Base-by-base conservation (phyloP, 2,888 invertebrate species). In the Apeira syringaria region DNA sequence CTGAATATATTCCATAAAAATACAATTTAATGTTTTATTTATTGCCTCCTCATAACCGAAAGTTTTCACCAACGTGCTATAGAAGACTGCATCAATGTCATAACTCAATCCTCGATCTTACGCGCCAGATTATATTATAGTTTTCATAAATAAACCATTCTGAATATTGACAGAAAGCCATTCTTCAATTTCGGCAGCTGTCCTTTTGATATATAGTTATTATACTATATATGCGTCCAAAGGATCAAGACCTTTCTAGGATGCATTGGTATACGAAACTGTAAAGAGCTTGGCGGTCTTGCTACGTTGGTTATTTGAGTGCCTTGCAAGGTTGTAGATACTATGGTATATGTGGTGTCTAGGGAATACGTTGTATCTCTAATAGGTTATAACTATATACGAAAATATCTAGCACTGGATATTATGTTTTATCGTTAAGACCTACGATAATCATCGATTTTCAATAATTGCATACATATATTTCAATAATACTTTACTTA, bases 181-280 rank as follows among this genome's bases (percentile, higher is more conserved):
- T 77, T 74, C 66, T 55, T 76, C 75, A 75, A 64, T 64, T 74
- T 65, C 25, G 68, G 68, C 69, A 65, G 34, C 67, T 69, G 72
- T 73, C 74, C 53, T 46, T 53, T 62, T 73, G 74, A 74, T 69
- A 67, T 73, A 76, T 76, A 56, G 68, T 70, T 70, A 72, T 72
- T 68, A 68, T 69, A 60, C 64, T 61, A 66, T 56, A 68, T 8
- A 18, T 9, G 9, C 13, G 12, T 7, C 30, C 34, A 34, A 15
- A 5, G 3, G 7, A 17, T 4, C 1, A 2, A 11, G 34, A 34
- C 10, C 34, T 10, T 13, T 26, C 2, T 4, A 7, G 7, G 7
- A 7, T 9, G 9, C 15, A 6, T 7, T 13, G 2, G 7, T 17
- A 15, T 17, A 10, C 15, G 10, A n/a, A 34, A 17, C 11, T 10